phyloP scores from a whole-genome alignment of 2,113 vertebrate genomes.

The Heloderma charlesbogerti region DNA sequence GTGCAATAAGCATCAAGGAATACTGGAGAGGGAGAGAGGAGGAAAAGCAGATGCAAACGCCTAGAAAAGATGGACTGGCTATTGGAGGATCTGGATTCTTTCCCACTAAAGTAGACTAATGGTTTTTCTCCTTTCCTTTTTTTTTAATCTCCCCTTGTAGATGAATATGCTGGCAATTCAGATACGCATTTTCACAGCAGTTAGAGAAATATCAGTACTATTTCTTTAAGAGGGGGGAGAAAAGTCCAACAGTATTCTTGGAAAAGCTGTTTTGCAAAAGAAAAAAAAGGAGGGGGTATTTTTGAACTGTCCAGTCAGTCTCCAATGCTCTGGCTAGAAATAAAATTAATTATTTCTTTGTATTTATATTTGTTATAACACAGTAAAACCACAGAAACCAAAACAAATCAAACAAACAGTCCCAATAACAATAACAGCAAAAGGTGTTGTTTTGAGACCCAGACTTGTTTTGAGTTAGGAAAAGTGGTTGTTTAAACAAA shows the following conservation, averaged over 20 bases:
- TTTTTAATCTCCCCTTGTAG: not conserved
- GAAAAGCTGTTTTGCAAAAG: not conserved
- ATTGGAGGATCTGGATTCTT: conserved; percentile 24
- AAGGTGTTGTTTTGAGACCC: not conserved
- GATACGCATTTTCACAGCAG: not conserved
- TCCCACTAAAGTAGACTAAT: conserved; percentile 4
- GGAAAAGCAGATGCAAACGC: conserved; percentile 63
- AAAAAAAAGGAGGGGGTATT: not conserved
- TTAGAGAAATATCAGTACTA: not conserved
- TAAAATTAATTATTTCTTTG: not conserved
- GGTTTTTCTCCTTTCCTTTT: not conserved
- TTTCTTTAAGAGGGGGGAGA: not conserved
- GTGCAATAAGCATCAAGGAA: conserved; percentile 45
- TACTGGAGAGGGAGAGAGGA: conserved; percentile 32
- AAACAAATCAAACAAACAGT: not conserved
- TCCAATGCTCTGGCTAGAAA: not conserved
- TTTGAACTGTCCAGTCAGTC: not conserved
- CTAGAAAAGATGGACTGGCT: conserved; percentile 74
- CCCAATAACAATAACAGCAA: not conserved
- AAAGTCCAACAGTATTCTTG: not conserved
- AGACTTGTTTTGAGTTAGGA: not conserved
- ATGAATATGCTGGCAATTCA: not conserved
- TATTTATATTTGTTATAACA: not conserved
- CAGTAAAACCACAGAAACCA: not conserved
- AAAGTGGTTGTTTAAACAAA: not conserved